Percentiles rank a stretch among this genome's conserved stretches.
phyloP scores from a whole-genome alignment of 2,888 invertebrate species.

The Erynnis tages region DNA sequence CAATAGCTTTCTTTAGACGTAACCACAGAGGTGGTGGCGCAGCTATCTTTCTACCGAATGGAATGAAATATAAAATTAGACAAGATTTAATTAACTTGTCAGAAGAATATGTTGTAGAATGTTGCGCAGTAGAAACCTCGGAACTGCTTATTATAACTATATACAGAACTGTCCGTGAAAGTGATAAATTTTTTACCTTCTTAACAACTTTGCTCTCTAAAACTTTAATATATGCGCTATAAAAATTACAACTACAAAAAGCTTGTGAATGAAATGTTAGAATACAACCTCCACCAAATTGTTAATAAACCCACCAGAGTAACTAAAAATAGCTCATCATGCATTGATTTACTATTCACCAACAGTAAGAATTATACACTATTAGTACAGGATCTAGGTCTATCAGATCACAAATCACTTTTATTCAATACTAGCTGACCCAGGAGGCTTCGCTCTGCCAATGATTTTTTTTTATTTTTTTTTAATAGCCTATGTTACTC shows the following conservation, averaged over 20 bases:
- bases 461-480: no score
- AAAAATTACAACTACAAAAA: conserved; percentile 7
- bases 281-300: conserved; percentile 7
- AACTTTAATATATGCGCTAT: conserved; percentile 4
- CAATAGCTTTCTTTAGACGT: conserved; percentile 1
- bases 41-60: not conserved
- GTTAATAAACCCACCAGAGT: conserved; percentile 1
- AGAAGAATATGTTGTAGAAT: not conserved
- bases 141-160: not conserved
- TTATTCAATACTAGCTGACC: no score
- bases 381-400: conserved; percentile 2
- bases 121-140: conserved; percentile 1
- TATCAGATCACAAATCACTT: conserved; percentile 3
- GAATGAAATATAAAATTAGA: conserved; percentile 2
- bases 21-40: conserved; percentile 8
- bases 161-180: conserved; percentile 4
- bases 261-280: not conserved
- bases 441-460: no score
- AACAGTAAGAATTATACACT: conserved; percentile 1
- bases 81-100: conserved; percentile 1
- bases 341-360: conserved; percentile 8
- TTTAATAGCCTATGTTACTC: no score
- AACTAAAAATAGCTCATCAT: not conserved
- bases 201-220: not conserved
- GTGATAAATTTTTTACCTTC: conserved; percentile 2